Evolutionary conservation across 2,888 invertebrate species (phyloP), one percentile per base, ranked within the genome.

Genomic region (Baccha elongata): DNA sequence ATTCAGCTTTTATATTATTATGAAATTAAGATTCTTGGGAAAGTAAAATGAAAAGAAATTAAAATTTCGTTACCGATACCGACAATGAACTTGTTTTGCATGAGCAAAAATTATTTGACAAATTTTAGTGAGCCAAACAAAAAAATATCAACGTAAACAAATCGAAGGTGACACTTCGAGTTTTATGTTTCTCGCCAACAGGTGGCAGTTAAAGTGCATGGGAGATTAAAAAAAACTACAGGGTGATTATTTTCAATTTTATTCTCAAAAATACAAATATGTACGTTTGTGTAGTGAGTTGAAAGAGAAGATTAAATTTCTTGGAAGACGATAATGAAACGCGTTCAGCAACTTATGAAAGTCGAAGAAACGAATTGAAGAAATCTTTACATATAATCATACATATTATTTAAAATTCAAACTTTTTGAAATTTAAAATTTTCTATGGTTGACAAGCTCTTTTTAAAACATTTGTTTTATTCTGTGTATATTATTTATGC

Each of bases 91-190:
- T 37, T 21, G 21, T 55, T 37, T 21, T 35, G 23, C 8, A 8
- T 37, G 2, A 21, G 13, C n/a, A 15, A 58, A 15, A 53, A 53
- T 53, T 46, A 23, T 37, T 52, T 79, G 60, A 40, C 40, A 46
- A 1, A 3, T 21, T 13, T 19, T n/a, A 8, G 13, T 19, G 8
- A 40, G 11, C 0, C 17, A 29, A 32, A 60, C 48, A 35, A 65
- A 67, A n/a, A 71, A 71, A 64, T 55, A 42, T 19, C 42, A 46
- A 73, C 74, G 73, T 74, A 80, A 80, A 80, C 79, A 80, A 80
- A 80, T 32, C 37, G 2, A 7, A 26, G 13, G 2, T 44, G 55
- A 37, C 55, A 40, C 10, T 10, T 48, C 1, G 17, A 1, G 11
- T n/a, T 46, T 10, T 29, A 37, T 37, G n/a, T 1, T 32, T 13